These are phyloP conservation scores for Pterostichus niger DNA, from an alignment of 2,888 invertebrate species.

Conservation along the genomic window DNA sequence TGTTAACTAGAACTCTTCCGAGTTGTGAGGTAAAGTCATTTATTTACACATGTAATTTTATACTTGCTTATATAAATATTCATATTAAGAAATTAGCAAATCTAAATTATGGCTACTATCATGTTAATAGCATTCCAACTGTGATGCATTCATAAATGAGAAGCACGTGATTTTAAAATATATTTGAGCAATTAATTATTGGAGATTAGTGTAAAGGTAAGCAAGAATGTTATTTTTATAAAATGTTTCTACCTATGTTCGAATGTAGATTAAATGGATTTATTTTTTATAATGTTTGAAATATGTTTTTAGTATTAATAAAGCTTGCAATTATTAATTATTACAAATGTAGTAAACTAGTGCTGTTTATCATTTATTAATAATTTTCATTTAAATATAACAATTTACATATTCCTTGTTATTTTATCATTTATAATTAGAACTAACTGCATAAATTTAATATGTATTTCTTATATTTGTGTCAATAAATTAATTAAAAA, in stretches of 20 bases:
- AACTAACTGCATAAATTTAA: no score
- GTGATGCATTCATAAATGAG: constrained; percentile 30
- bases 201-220: neutral
- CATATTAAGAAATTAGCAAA: constrained; percentile 47
- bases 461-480: no score
- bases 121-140: constrained; percentile 35
- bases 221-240: neutral
- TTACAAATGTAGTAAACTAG: no score
- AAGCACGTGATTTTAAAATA: neutral
- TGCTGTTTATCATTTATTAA: no score
- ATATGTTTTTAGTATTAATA: no score
- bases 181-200: constrained; percentile 13
- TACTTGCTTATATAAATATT: constrained; percentile 52
- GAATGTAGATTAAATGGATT: neutral
- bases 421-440: no score
- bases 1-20: no score
- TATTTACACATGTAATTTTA: neutral
- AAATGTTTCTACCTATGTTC: neutral
- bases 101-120: constrained; percentile 46
- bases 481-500: no score
- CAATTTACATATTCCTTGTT: no score
- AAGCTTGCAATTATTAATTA: no score
- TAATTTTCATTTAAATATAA: no score
- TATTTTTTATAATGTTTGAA: neutral
- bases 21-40: neutral